Evolutionary conservation across 2,113 vertebrate genomes (phyloP).

Genomic region (Oxygymnocypris stewartii): DNA sequence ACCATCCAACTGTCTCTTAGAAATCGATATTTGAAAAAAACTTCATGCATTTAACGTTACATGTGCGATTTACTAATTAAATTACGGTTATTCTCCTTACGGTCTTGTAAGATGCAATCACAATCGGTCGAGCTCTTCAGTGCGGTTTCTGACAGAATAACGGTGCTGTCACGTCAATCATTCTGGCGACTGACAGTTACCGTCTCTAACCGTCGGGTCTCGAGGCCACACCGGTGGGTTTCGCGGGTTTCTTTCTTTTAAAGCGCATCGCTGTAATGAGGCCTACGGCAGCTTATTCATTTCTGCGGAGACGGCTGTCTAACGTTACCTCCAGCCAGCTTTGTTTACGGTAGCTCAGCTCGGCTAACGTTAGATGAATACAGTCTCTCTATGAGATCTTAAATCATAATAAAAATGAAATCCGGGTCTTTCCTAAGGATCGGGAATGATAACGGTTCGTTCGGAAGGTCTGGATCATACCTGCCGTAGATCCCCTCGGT

Average conservation of each 20-base stretch:
- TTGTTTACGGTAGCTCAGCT: constrained; percentile 14
- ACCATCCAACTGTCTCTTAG: background rate
- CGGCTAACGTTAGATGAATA: constrained; percentile 1
- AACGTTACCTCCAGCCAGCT: constrained; percentile 1
- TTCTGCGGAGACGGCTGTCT: constrained; percentile 6
- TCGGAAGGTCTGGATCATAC: constrained; percentile 64
- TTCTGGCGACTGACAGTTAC: background rate
- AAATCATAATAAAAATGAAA: background rate
- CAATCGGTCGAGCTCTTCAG: background rate
- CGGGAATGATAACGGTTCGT: background rate
- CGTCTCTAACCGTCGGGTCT: constrained; percentile 1
- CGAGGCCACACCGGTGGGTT: background rate
- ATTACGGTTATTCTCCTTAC: background rate
- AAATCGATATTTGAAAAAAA: background rate
- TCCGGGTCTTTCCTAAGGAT: background rate
- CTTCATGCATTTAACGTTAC: background rate
- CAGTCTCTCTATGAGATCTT: background rate
- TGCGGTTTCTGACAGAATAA: background rate
- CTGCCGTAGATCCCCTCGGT: constrained; percentile 98
- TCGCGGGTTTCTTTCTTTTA: constrained; percentile 39
- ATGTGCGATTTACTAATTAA: background rate
- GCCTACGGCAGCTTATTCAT: constrained; percentile 24
- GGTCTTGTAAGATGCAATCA: background rate
- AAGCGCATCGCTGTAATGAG: constrained; percentile 15
- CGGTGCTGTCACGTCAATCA: constrained; percentile 11